These are phyloP conservation scores for Seira musarum DNA, from an alignment of 2,888 invertebrate genomes.

Conservation along the genomic window DNA sequence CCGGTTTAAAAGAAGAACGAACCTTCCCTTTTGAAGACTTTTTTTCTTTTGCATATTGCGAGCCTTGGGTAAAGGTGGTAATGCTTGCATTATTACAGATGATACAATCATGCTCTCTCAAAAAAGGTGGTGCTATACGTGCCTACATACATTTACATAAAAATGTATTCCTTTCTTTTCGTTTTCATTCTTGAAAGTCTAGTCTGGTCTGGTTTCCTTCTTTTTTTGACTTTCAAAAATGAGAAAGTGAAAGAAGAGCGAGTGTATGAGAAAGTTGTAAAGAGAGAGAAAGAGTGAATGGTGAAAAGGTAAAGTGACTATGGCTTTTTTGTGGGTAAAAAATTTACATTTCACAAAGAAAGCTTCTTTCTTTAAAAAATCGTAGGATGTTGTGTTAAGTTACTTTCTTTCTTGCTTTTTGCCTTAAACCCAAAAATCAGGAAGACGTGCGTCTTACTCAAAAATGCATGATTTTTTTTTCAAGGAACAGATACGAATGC, in stretches of 20 bases:
- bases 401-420: constrained; percentile 20
- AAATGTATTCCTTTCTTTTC: constrained; percentile 25
- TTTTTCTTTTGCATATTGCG: too few relatives aligned
- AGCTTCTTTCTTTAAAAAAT: constrained; percentile 27
- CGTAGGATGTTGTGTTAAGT: constrained; percentile 23
- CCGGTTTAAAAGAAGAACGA: too few relatives aligned
- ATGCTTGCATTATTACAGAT: too few relatives aligned
- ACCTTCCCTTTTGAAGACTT: too few relatives aligned
- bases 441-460: constrained; percentile 19
- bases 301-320: constrained; percentile 27
- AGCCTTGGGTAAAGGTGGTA: too few relatives aligned
- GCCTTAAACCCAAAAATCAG: constrained; percentile 19
- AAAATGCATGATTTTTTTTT: constrained; percentile 26
- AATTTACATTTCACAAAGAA: constrained; percentile 55
- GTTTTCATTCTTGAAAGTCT: neutral
- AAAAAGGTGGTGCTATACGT: too few relatives aligned
- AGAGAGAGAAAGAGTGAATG: constrained; percentile 13
- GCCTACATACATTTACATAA: constrained; percentile 34
- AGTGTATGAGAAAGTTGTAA: too few relatives aligned
- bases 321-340: constrained; percentile 44
- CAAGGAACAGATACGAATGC: too few relatives aligned
- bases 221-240: constrained; percentile 20
- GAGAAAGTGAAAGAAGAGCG: neutral
- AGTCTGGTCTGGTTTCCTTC: constrained; percentile 9
- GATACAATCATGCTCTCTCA: too few relatives aligned